phyloP scores from a whole-genome alignment of 2,888 invertebrate genomes.

The Hecatera dysodea region DNA sequence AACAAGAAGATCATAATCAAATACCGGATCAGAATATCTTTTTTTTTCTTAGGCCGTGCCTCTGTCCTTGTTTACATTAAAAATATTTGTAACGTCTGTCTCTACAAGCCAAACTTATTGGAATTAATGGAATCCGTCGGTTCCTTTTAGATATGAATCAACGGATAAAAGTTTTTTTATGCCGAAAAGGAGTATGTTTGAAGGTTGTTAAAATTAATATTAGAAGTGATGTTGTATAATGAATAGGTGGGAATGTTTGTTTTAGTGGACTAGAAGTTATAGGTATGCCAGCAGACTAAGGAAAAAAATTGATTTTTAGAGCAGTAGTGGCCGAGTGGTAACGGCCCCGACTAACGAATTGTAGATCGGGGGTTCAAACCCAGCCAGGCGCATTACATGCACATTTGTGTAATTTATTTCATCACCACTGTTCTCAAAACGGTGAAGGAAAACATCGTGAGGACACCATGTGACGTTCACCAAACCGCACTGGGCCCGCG shows the following conservation, averaged over 20 bases:
- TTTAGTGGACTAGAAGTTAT: constrained; percentile 3
- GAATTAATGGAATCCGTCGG: constrained; percentile 58
- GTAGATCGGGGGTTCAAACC: no score
- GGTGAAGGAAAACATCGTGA: no score
- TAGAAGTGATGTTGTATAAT: constrained; percentile 1
- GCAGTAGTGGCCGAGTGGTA: no score
- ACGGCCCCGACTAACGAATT: no score
- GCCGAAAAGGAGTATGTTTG: constrained; percentile 12
- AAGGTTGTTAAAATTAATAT: constrained; percentile 17
- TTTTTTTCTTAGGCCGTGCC: constrained; percentile 57
- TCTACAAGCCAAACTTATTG: constrained; percentile 48
- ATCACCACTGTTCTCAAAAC: no score
- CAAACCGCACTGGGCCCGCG: no score
- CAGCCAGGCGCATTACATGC: no score
- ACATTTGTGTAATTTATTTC: no score
- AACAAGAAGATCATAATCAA: constrained; percentile 40
- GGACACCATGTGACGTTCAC: no score
- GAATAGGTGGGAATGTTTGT: constrained; percentile 7
- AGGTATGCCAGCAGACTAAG: not conserved
- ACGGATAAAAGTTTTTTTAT: constrained; percentile 30
- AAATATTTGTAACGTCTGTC: constrained; percentile 64
- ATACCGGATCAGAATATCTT: constrained; percentile 63
- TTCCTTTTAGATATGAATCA: constrained; percentile 48
- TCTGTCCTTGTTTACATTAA: constrained; percentile 64
- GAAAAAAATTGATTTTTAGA: not conserved